A percentile compares a stretch with the other conserved stretches of the same genome.
phyloP scores from a whole-genome alignment of 2,888 invertebrate genomes.

The Apamea monoglypha region DNA sequence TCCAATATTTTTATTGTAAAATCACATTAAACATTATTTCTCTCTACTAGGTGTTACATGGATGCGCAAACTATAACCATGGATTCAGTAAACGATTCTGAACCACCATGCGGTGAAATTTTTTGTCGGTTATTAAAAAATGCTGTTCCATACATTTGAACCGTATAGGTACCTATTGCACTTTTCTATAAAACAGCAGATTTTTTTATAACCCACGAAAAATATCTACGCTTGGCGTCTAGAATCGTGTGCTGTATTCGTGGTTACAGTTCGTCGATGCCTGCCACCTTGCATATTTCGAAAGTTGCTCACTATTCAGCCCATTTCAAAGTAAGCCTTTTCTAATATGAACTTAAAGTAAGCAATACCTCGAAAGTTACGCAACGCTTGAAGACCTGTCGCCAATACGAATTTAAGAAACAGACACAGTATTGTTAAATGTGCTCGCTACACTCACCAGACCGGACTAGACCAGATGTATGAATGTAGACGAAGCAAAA shows the following conservation, averaged over 20 bases:
- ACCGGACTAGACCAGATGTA: not conserved
- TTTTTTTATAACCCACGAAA: no score
- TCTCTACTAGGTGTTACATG: no score
- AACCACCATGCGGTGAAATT: no score
- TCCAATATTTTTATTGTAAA: not conserved
- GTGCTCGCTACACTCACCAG: not conserved
- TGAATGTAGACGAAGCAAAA: not conserved
- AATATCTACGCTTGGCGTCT: no score
- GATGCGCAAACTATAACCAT: no score
- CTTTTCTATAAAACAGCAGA: no score
- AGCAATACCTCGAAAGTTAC: not conserved
- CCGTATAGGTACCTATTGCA: no score
- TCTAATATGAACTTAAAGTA: not conserved
- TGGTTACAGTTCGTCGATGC: no score
- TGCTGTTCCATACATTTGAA: not conserved
- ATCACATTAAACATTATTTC: not conserved
- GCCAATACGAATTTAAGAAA: not conserved
- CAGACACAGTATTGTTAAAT: no score
- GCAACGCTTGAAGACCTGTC: constrained; percentile 3
- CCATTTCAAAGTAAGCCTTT: not conserved
- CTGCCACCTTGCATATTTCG: not conserved
- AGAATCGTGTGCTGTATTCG: no score
- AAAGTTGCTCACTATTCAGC: not conserved
- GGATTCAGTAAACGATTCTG: no score
- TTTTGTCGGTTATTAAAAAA: not conserved